Evolutionary conservation across 1,140 invertebrate genomes (phyloP), one percentile per base, ranked within the genome.

Genomic region (Spodoptera litura): DNA sequence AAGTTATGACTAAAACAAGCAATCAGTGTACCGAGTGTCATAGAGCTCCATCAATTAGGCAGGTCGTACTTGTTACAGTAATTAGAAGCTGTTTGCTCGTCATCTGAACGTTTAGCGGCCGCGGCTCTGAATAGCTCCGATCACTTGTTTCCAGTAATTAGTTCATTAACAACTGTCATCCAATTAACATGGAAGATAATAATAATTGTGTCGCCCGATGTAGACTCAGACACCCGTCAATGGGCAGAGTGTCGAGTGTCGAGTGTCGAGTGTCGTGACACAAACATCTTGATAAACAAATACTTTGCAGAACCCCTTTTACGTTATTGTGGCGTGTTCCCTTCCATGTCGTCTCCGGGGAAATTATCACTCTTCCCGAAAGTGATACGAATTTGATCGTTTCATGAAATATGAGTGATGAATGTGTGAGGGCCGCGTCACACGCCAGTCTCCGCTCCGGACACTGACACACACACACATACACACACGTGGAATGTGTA

Each of bases 331-430:
- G 55, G 35, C 55, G 12, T 61, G 56, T 72, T 72, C 35, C 35
- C 62, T 66, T 66, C 15, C 38, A n/a, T 53, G 15, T 5, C 20
- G 71, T 59, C 71, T 74, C 71, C 38, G 71, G 71, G 71, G 71
- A 74, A 74, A 74, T 74, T 74, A 74, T 74, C 56, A 61, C 71
- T 74, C 66, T 13, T 15, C 8, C n/a, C 38, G 55, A 59, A 61
- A 74, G 70, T 72, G 70, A 72, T 72, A 72, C 53, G 71, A 70
- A 70, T 70, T 70, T 74, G 56, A 74, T 74, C 71, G 71, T 61
- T 74, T 61, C 62, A 49, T 31, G 56, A 61, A 70, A 52, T 70
- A 52, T 70, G 49, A 70, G 66, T 70, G 66, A 70, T 68, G 20
- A 52, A 52, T 52, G 64, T 68, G 49, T 49, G 66, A 70, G 52